A percentile compares a stretch with the other conserved stretches of the same genome.
phyloP scores from a whole-genome alignment of 2,797 vertebrate species.

The Prunella strophiata region DNA sequence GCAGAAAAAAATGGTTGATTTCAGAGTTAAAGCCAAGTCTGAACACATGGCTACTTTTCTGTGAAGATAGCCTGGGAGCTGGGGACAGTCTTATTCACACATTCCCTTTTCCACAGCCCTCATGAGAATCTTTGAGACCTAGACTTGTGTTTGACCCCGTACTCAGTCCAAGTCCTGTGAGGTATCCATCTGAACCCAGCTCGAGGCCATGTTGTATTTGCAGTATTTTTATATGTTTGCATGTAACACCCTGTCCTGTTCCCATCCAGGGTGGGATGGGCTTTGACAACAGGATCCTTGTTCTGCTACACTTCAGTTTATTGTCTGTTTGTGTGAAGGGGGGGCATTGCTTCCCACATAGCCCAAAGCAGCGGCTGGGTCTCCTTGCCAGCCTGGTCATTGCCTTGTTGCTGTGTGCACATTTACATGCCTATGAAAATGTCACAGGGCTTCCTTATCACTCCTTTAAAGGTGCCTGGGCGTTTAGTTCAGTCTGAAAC shows the following conservation, averaged over 20 bases:
- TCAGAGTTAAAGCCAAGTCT: neutral
- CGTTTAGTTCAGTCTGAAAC: neutral
- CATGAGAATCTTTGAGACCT: neutral
- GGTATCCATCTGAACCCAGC: fast-evolving
- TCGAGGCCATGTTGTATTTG: neutral
- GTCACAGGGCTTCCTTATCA: neutral
- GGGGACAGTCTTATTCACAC: neutral
- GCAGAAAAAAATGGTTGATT: neutral
- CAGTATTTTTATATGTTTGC: constrained; percentile 3
- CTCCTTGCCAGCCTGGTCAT: neutral
- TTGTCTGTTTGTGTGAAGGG: constrained; percentile 35
- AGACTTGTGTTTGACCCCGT: neutral
- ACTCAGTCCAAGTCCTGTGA: neutral
- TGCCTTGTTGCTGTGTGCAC: neutral
- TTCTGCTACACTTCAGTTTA: constrained; percentile 29
- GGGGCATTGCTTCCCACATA: constrained; percentile 16
- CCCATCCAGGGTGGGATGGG: neutral
- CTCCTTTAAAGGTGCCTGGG: constrained; percentile 25
- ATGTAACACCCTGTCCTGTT: constrained; percentile 32
- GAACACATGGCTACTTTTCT: neutral
- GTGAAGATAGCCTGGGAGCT: neutral
- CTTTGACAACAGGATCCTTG: constrained; percentile 54
- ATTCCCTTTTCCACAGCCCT: neutral
- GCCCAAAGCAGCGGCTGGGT: neutral
- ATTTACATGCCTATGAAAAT: constrained; percentile 20